phyloP scores from a whole-genome alignment of 2,113 vertebrate species.

The Hymenochirus boettgeri region DNA sequence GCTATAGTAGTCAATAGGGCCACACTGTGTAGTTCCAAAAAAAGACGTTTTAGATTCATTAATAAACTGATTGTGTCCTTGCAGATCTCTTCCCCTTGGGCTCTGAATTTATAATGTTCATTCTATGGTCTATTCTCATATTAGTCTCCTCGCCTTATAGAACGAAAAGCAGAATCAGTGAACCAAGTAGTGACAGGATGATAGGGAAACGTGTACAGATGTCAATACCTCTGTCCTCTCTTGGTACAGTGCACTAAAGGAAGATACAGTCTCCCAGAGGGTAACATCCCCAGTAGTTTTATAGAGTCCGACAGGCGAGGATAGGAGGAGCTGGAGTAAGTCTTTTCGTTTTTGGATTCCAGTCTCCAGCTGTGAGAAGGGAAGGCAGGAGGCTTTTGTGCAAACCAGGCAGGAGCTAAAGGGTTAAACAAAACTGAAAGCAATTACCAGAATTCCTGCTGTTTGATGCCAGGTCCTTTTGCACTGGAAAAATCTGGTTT shows the following conservation, averaged over 20 bases:
- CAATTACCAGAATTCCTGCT: not conserved
- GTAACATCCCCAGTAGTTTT: not conserved
- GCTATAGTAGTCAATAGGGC: too few species aligned
- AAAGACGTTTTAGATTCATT: too few species aligned
- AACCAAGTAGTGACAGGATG: not conserved
- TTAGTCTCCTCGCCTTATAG: too few species aligned
- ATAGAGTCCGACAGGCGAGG: not conserved
- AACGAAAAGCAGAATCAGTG: not conserved
- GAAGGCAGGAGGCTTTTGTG: too few species aligned
- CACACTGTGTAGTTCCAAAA: too few species aligned
- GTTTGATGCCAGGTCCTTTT: not conserved
- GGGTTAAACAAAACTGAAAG: too few species aligned
- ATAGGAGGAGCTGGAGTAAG: slow-evolving; percentile 10
- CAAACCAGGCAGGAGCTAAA: not conserved
- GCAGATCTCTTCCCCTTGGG: too few species aligned
- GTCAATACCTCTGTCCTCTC: too few species aligned
- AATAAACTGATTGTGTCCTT: too few species aligned
- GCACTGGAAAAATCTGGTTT: not conserved
- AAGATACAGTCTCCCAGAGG: not conserved
- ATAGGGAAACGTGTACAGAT: too few species aligned
- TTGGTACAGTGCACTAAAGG: not conserved
- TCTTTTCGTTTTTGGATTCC: slow-evolving; percentile 11
- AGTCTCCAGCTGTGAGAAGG: slow-evolving; percentile 8
- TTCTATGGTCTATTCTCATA: too few species aligned
- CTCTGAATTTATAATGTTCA: too few species aligned